Conservation (phyloP, 2,888 invertebrate genomes). For the Papilio protenor region DNA sequence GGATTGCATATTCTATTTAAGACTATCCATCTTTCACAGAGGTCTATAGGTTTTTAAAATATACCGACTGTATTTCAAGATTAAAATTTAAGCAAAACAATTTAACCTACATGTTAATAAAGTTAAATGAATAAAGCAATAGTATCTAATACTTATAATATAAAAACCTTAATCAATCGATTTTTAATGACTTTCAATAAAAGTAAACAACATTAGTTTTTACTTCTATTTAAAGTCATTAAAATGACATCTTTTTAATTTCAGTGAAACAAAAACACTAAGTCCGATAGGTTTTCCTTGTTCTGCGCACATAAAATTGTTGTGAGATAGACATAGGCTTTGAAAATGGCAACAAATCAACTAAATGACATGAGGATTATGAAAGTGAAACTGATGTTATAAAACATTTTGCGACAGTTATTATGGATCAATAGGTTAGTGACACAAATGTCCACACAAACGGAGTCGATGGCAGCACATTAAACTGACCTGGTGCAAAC, state of each 20-base stretch:
- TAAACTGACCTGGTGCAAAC: constrained; percentile 83
- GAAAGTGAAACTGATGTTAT: constrained; percentile 61
- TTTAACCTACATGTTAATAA: constrained; percentile 2
- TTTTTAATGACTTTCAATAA: neutral
- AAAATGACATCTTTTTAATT: neutral
- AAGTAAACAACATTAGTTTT: neutral
- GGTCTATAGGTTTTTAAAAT: neutral
- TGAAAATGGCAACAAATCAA: neutral
- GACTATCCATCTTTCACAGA: neutral
- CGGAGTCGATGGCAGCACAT: constrained; percentile 79
- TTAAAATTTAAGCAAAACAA: neutral
- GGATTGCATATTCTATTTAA: too few species aligned
- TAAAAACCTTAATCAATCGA: neutral
- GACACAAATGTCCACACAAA: constrained; percentile 80
- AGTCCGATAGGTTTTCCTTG: constrained; percentile 2
- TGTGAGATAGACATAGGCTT: constrained; percentile 9
- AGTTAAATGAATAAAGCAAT: constrained; percentile 2
- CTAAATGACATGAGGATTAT: constrained; percentile 44
- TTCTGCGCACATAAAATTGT: constrained; percentile 3
- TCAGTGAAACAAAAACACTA: neutral
- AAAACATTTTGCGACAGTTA: constrained; percentile 50
- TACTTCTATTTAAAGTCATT: neutral
- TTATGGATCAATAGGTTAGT: constrained; percentile 70
- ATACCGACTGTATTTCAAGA: neutral
- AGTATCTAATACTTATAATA: neutral